phyloP scores from a whole-genome alignment of 2,797 vertebrate species.

The Poeciliopsis gracilis region DNA sequence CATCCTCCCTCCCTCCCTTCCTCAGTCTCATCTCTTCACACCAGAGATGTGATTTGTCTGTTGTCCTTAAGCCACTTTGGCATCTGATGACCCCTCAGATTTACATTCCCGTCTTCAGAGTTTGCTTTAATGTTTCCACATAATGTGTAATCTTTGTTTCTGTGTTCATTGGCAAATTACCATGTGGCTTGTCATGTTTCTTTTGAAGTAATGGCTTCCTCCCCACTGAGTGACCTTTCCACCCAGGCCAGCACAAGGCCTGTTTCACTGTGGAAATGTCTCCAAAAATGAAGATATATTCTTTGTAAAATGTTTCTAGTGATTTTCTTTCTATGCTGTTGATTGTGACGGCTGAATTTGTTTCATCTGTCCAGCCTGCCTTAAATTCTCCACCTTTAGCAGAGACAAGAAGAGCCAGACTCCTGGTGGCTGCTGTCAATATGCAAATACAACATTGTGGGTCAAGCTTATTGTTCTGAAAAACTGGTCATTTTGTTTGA shows the following conservation, averaged over 20 bases:
- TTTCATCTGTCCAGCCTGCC: neutral
- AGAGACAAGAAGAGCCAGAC: neutral
- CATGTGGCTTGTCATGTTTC: too few relatives aligned
- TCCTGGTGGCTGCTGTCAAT: neutral
- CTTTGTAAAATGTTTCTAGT: too few relatives aligned
- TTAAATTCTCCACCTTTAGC: neutral
- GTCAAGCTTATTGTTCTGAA: neutral
- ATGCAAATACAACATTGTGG: neutral
- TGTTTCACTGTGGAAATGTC: neutral
- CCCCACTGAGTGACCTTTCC: neutral
- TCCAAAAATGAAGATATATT: neutral
- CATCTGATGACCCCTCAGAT: too few relatives aligned
- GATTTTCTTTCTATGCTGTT: too few relatives aligned
- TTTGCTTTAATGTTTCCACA: too few relatives aligned
- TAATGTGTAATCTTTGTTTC: neutral
- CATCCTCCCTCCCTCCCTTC: too few relatives aligned
- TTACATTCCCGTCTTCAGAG: too few relatives aligned
- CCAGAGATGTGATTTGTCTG: too few relatives aligned
- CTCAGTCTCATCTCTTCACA: too few relatives aligned
- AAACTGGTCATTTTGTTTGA: neutral
- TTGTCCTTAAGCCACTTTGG: too few relatives aligned
- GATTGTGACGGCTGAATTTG: too few relatives aligned
- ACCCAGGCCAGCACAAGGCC: neutral
- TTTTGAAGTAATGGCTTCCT: too few relatives aligned
- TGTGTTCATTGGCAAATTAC: neutral